Conservation (phyloP, 2,797 vertebrate species). For the Pseudocheirus occidentalis region DNA sequence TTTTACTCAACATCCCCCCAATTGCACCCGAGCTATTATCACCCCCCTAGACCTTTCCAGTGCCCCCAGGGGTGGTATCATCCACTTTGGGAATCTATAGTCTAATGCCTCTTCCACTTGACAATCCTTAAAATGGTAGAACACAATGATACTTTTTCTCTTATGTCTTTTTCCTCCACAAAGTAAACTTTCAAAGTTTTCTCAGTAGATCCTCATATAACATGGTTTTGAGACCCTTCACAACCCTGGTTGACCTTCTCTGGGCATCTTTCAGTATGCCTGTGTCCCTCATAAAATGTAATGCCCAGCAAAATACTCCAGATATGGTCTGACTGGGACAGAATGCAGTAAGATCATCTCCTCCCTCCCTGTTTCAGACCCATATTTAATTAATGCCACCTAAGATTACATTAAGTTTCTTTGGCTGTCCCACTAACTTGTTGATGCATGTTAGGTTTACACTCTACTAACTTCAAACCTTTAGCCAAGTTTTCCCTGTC, state of each 20-base stretch:
- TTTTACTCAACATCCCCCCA: too few species aligned
- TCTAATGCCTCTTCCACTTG: not conserved
- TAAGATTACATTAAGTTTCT: not conserved
- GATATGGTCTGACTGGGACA: not conserved
- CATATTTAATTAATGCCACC: not conserved
- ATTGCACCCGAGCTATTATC: too few species aligned
- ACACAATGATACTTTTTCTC: not conserved
- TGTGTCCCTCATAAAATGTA: not conserved
- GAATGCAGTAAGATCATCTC: not conserved
- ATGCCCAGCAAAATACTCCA: not conserved
- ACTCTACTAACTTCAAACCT: not conserved
- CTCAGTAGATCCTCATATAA: not conserved
- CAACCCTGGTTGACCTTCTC: not conserved
- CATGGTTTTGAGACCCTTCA: not conserved
- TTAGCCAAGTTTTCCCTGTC: not conserved
- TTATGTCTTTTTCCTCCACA: not conserved
- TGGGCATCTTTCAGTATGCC: not conserved
- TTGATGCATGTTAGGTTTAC: not conserved
- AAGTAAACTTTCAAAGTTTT: not conserved
- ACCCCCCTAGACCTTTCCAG: too few species aligned
- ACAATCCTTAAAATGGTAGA: not conserved
- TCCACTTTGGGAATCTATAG: too few species aligned
- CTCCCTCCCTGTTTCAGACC: not conserved
- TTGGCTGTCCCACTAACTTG: not conserved
- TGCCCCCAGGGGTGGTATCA: too few species aligned